Base-by-base conservation (phyloP, 1,140 invertebrate species). In the Heliconius congener region DNA sequence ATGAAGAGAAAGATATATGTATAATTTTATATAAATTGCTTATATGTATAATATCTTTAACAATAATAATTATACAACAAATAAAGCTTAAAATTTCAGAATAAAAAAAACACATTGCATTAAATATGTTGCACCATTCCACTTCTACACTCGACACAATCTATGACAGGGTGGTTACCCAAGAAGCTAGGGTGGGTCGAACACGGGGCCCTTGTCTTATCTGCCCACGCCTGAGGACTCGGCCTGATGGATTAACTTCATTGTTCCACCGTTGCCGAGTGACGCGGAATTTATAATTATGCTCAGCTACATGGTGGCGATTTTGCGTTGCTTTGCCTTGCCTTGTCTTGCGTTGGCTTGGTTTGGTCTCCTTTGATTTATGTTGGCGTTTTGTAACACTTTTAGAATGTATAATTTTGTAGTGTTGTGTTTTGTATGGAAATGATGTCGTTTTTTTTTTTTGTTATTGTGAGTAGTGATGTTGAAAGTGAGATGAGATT, bases 201-300 rank as follows among this genome's bases (percentile, higher is more conserved):
- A 88, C 88, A 86, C 88, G 87, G 87, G 87, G 90, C 88, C 88
- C 89, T 92, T 90, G 90, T 92, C 91, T 94, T 92, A 92, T 92
- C 85, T 86, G 86, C 89, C 90, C 89, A 87, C 90, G 89, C 89
- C 90, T 86, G 88, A 87, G 89, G 90, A 90, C 84, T 85, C 81
- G 84, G 87, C 82, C 91, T 94, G 93, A 94, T 94, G 93, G 93
- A 94, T 94, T 94, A 94, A 94, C 93, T 93, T 92, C 93, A 94
- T 94, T 94, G 93, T 94, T 93, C 89, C 87, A 89, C 86, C 84
- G 89, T 87, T 88, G 86, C 87, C 85, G 85, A 87, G 89, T 91
- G 92, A 92, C 90, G 90, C 81, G 88, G 88, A 93, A 94, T 94
- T 93, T 93, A 94, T 93, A 94, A 94, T 94, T 94, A 92, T 86